These are phyloP conservation scores for Psittacula derbiana DNA, from an alignment of 2,797 vertebrate genomes.

Conservation along the genomic window DNA sequence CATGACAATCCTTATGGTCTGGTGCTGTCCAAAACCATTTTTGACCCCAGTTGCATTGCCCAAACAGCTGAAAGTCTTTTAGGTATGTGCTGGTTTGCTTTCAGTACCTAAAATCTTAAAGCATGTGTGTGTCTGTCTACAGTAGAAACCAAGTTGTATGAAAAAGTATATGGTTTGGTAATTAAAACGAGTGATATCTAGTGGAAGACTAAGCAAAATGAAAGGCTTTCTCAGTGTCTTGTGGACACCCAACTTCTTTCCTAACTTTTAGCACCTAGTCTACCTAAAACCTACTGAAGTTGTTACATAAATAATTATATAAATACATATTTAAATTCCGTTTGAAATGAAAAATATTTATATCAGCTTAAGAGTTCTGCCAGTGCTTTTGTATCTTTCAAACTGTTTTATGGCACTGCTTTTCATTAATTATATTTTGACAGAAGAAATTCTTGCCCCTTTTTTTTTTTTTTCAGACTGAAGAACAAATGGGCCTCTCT, in stretches of 20 bases:
- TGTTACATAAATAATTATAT: not conserved
- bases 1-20: not conserved
- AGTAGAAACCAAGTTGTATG: not conserved
- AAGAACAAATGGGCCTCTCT: slow-evolving; percentile 69
- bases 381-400: not conserved
- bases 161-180: not conserved
- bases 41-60: not conserved
- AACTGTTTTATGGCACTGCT: not conserved
- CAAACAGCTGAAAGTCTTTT: not conserved
- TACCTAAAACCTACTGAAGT: slow-evolving; percentile 3
- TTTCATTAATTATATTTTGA: slow-evolving; percentile 57
- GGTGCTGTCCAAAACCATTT: not conserved
- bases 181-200: not conserved
- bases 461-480: slow-evolving; percentile 71
- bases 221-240: not conserved
- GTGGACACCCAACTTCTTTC: not conserved
- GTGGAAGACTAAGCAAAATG: not conserved
- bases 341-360: not conserved
- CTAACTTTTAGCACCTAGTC: not conserved
- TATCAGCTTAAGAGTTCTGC: not conserved
- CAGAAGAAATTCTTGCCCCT: slow-evolving; percentile 41
- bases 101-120: not conserved
- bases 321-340: not conserved
- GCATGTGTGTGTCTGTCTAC: no score
- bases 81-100: not conserved